Conservation (phyloP, 2,797 vertebrate genomes). For the Coccyzus lansbergi region DNA sequence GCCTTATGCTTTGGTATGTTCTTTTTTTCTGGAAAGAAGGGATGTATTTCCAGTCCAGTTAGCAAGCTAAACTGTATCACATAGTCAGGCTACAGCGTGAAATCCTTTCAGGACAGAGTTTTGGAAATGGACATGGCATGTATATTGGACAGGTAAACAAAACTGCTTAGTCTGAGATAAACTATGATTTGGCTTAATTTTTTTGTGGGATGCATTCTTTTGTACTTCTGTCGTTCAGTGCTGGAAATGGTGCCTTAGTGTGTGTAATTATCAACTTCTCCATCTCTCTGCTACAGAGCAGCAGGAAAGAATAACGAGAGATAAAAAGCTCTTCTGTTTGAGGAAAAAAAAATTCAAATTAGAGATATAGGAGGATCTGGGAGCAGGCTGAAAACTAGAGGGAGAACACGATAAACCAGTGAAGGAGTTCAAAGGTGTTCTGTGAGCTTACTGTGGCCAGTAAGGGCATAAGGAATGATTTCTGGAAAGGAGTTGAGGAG, state of each 20-base stretch:
- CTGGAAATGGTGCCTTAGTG: constrained; percentile 11
- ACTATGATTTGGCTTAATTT: background rate
- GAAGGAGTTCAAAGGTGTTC: background rate
- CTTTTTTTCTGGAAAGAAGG: background rate
- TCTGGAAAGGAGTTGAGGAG: background rate
- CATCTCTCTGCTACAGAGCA: background rate
- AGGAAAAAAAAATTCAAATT: background rate
- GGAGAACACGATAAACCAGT: background rate
- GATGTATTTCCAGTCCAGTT: background rate
- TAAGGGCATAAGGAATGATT: background rate
- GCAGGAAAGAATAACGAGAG: background rate
- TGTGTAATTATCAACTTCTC: background rate
- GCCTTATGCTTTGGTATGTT: background rate
- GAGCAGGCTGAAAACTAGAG: background rate
- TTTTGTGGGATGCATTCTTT: background rate
- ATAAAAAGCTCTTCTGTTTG: background rate
- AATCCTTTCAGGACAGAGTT: background rate
- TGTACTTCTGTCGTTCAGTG: background rate
- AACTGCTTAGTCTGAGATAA: background rate
- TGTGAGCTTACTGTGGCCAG: background rate
- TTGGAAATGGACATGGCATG: background rate
- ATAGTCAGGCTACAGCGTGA: background rate
- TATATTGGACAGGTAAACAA: background rate
- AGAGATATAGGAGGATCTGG: background rate
- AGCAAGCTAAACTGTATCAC: background rate